Base-by-base conservation (phyloP, 2,797 vertebrate species). In the Pseudomugil tenellus region DNA sequence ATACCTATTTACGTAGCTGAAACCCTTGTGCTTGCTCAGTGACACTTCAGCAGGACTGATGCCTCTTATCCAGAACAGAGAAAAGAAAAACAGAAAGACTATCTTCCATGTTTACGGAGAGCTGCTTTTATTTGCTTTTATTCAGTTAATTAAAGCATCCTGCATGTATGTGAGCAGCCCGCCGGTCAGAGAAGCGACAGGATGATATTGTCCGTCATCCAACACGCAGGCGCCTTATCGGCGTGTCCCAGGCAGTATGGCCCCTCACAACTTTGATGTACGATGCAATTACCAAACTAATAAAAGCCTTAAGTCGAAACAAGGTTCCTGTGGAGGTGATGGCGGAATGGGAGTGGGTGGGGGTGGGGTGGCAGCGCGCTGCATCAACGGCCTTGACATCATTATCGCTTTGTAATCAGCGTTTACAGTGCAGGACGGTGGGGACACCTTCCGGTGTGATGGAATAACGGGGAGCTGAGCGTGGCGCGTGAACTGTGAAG, bases 271-370 rank as follows among this genome's bases (percentile, higher is more conserved):
- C 83, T 84, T 86, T 94, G 93, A 94, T 94, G 87, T 92, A 94
- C 81, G 92, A 93, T 63, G 92, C 91, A 93, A 94, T 94, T 94
- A 93, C 90, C 70, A 75, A 88, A 87, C 86, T 91, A 93, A 93
- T 93, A 91, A 93, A 90, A 90, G 84, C 88, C 76, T 88, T 84
- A 87, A 85, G 87, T 88, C 34, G 80, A 89, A 88, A 90, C 88
- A 88, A 74, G 55, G 74, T 72, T 66, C 63, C 63, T 51, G 85
- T 57, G 62, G 75, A 67, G 57, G 58, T 37, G 70, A 56, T 39
- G 70, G 55, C 14, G 55, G 53, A 54, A 29, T 21, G 21, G 35
- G 52, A 25, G 58, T 31, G 57, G 55, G 39, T 0, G 31, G 28
- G 51, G 55, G 48, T 0, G 52, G 1, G 34, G 63, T 37, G 63